Evolutionary conservation across 2,888 invertebrate genomes (phyloP), one percentile per base, ranked within the genome.

Genomic region (Drosophila anomalata): DNA sequence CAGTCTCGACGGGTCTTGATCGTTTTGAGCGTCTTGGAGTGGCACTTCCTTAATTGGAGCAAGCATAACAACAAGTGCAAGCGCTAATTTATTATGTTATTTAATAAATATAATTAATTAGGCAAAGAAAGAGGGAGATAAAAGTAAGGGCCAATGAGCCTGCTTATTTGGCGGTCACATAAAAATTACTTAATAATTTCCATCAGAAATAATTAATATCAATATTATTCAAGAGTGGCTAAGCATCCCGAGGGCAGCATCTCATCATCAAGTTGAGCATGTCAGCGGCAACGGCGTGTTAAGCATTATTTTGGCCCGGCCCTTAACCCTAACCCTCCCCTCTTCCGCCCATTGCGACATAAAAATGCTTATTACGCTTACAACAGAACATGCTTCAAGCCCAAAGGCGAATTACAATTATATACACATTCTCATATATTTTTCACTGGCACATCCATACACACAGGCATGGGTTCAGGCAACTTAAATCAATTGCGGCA

Each of bases 401-500:
- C 85, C 69, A 61, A 58, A 69, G 78, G 79, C 85, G 44, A 73
- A 63, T 75, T 59, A 70, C 73, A 72, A 70, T 67, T 70, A 75
- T 66, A 70, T 66, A 70, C 65, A 54, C 31, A 61, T 56, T 46
- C 57, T 47, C 62, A 59, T 59, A 58, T 47, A 55, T 55, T 47
- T 46, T 41, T n/a, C 44, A 8, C 31, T 52, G n/a, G 31, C 44
- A 11, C 29, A 14, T 54, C 62, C 44, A 63, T 41, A 50, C 39
- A 26, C 36, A 36, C 36, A 14, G n/a, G 20, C 14, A 17, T 11
- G n/a, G 41, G 41, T 78, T 76, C 70, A 69, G 67, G 79, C 60
- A 89, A 86, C 86, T 89, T 87, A 89, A 88, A 89, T 89, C 88
- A 89, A 89, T 89, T 89, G 86, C 70, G 57, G 76, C 79, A 70